These are phyloP conservation scores for Motacilla tschutschensis DNA, from an alignment of 2,113 vertebrate species.

Conservation along the genomic window DNA sequence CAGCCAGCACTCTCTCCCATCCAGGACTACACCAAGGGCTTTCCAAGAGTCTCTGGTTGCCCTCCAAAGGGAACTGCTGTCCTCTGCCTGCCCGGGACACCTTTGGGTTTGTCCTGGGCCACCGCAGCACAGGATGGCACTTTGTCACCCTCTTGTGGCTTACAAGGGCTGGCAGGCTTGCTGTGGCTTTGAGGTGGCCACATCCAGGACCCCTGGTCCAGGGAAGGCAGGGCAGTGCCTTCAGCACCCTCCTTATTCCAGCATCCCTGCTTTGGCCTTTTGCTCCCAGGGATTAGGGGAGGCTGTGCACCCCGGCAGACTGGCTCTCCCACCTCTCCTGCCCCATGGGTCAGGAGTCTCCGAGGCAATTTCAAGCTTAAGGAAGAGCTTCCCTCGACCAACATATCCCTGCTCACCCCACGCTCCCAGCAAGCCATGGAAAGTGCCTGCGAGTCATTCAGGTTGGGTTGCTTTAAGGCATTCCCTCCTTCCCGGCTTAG, in stretches of 20 bases:
- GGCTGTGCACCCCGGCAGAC: accelerated
- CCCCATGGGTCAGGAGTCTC: neutral
- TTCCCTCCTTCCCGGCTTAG: neutral
- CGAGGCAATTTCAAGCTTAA: neutral
- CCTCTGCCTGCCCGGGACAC: neutral
- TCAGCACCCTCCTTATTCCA: neutral
- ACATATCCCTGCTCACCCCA: neutral
- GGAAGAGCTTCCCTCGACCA: neutral
- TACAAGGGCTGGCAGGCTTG: neutral
- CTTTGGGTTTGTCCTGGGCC: conserved; percentile 12
- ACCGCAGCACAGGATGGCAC: conserved; percentile 27
- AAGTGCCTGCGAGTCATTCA: neutral
- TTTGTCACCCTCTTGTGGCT: conserved; percentile 65
- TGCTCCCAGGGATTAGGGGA: neutral
- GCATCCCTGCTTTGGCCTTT: neutral
- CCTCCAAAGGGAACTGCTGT: neutral
- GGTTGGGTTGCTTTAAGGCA: neutral
- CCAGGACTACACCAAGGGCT: neutral
- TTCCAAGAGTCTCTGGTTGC: neutral
- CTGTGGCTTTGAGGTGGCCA: conserved; percentile 8
- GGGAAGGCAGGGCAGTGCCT: neutral
- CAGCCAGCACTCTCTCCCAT: neutral
- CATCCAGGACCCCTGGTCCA: neutral
- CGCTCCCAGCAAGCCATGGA: neutral
- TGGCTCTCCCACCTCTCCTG: neutral